phyloP scores from a whole-genome alignment of 1,140 invertebrate species.

The Drosophila trapezifrons region DNA sequence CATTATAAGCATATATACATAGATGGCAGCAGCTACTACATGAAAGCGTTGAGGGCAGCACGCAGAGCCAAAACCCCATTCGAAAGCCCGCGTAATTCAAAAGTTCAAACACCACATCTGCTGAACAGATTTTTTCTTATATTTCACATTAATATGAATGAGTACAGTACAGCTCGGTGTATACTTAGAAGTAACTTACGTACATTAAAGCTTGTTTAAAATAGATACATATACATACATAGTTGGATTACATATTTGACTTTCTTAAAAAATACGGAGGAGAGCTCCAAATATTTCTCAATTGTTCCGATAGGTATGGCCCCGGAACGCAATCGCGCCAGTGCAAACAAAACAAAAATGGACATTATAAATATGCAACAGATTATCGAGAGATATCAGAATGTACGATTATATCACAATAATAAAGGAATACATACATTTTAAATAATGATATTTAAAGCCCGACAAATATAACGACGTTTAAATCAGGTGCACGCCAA shows the following conservation, averaged over 20 bases:
- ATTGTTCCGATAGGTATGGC: constrained; percentile 19
- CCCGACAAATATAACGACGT: constrained; percentile 40
- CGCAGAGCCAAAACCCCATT: neutral
- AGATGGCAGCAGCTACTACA: too few species aligned
- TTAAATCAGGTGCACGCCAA: constrained; percentile 47
- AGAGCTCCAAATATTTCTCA: constrained; percentile 39
- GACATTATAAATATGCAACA: constrained; percentile 80
- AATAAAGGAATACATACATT: constrained; percentile 82
- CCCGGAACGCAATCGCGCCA: constrained; percentile 29
- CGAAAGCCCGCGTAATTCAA: constrained; percentile 4
- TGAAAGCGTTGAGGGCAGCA: too few species aligned
- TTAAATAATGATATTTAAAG: constrained; percentile 75
- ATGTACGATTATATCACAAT: constrained; percentile 82
- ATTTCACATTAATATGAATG: constrained; percentile 45
- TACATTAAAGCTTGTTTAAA: constrained; percentile 75
- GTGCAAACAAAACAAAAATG: constrained; percentile 51
- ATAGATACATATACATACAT: constrained; percentile 51
- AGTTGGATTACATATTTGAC: constrained; percentile 50
- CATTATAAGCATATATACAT: too few species aligned
- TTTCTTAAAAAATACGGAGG: constrained; percentile 38
- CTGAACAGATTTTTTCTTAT: constrained; percentile 22
- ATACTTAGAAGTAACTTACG: constrained; percentile 57
- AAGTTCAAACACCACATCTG: neutral
- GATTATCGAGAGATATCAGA: constrained; percentile 75
- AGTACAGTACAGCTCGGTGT: constrained; percentile 39